Evolutionary conservation across 2,888 invertebrate genomes (phyloP).

Genomic region (Loripinus fragilis): DNA sequence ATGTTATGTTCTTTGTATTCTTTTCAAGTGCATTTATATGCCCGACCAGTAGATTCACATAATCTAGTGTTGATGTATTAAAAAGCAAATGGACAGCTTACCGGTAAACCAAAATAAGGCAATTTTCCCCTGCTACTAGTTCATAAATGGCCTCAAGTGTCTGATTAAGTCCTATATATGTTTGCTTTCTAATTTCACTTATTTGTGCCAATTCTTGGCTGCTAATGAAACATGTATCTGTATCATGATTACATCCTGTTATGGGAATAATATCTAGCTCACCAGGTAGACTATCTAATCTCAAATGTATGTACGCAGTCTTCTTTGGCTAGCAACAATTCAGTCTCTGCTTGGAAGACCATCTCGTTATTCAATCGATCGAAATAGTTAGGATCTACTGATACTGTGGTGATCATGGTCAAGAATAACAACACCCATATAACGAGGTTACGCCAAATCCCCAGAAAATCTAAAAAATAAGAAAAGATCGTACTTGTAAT

Average conservation of each 20-base stretch:
- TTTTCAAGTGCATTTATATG: slow-evolving; percentile 30
- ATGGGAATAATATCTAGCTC: no score
- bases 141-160: no score
- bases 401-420: neutral
- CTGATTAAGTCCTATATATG: no score
- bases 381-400: neutral
- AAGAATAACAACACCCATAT: no score
- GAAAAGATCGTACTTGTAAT: no score
- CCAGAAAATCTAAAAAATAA: neutral
- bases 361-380: neutral
- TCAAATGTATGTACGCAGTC: neutral
- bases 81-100: neutral
- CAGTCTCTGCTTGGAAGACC: neutral
- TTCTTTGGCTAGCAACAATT: no score
- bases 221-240: no score
- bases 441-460: neutral
- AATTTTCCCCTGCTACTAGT: no score
- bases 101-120: neutral
- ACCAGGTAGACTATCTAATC: neutral
- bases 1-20: slow-evolving; percentile 9
- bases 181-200: no score
- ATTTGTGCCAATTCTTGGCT: no score
- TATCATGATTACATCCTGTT: no score
- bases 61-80: neutral
- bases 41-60: slow-evolving; percentile 15